Evolutionary conservation across 2,113 vertebrate species (phyloP).

Genomic region (Emydocephalus ijimae): DNA sequence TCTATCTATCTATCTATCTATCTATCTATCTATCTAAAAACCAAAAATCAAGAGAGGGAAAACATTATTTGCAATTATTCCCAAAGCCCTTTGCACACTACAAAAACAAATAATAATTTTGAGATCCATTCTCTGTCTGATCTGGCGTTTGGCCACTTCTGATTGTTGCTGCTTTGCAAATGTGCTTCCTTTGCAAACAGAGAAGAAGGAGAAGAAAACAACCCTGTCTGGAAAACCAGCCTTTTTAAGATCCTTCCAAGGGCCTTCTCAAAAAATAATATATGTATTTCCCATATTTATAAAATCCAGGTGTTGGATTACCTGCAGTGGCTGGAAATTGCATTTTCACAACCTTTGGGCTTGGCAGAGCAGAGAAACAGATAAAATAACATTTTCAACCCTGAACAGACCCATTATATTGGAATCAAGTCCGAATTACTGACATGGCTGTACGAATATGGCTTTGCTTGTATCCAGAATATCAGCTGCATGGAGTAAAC

Average conservation of each 20-base stretch:
- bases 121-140: not conserved
- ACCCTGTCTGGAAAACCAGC: not conserved
- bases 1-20: too few relatives aligned
- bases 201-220: not conserved
- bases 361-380: not conserved
- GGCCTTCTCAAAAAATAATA: not conserved
- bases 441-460: fast-evolving
- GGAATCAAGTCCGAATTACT: not conserved
- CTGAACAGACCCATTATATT: not conserved
- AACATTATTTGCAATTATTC: not conserved
- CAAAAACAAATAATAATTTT: not conserved
- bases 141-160: not conserved
- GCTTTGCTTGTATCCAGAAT: not conserved
- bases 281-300: too few relatives aligned
- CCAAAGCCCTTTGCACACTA: not conserved
- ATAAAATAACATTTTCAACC: not conserved
- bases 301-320: not conserved
- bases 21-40: not conserved
- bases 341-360: not conserved
- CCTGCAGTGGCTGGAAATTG: not conserved
- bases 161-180: not conserved
- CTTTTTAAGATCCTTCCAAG: not conserved
- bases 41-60: not conserved
- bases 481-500: not conserved
- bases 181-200: not conserved